Evolutionary conservation across 1,140 invertebrate genomes (phyloP).

Genomic region (Zaprionus ghesquierei): DNA sequence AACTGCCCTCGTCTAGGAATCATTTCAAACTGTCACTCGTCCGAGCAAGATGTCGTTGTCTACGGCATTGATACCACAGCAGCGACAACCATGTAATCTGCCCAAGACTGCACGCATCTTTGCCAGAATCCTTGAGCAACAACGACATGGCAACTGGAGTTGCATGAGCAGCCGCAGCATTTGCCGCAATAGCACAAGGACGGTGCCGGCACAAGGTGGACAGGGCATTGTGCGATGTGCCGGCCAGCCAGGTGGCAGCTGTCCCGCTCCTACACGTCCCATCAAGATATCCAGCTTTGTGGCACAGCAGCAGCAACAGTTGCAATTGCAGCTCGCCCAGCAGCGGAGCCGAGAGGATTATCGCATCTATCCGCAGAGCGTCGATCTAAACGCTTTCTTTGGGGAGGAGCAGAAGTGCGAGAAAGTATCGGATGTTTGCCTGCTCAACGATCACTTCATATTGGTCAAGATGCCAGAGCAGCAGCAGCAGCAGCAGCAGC

Average conservation of each 20-base stretch:
- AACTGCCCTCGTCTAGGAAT: not conserved
- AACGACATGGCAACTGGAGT: slow-evolving; percentile 22
- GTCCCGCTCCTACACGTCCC: not conserved
- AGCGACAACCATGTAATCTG: slow-evolving; percentile 26
- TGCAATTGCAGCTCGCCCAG: not conserved
- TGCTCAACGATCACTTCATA: slow-evolving; percentile 78
- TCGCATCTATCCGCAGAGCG: slow-evolving; percentile 70
- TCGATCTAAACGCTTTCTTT: slow-evolving; percentile 68
- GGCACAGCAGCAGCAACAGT: slow-evolving; percentile 3
- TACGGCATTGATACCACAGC: slow-evolving; percentile 34
- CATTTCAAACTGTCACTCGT: not conserved
- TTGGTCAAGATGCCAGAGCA: slow-evolving; percentile 70
- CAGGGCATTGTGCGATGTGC: slow-evolving; percentile 6
- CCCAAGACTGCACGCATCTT: slow-evolving; percentile 17
- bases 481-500: not conserved
- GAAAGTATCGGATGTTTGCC: slow-evolving; percentile 70
- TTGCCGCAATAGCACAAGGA: not conserved
- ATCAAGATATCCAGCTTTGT: slow-evolving; percentile 11
- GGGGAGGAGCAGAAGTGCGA: slow-evolving; percentile 57
- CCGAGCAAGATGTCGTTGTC: slow-evolving; percentile 33
- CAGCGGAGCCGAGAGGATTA: slow-evolving; percentile 47
- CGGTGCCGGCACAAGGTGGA: slow-evolving; percentile 1
- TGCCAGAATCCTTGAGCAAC: slow-evolving; percentile 26
- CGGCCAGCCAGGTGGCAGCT: not conserved
- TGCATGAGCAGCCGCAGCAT: slow-evolving; percentile 24